phyloP scores from a whole-genome alignment of 2,113 vertebrate species.

The Salvelinus namaycush region DNA sequence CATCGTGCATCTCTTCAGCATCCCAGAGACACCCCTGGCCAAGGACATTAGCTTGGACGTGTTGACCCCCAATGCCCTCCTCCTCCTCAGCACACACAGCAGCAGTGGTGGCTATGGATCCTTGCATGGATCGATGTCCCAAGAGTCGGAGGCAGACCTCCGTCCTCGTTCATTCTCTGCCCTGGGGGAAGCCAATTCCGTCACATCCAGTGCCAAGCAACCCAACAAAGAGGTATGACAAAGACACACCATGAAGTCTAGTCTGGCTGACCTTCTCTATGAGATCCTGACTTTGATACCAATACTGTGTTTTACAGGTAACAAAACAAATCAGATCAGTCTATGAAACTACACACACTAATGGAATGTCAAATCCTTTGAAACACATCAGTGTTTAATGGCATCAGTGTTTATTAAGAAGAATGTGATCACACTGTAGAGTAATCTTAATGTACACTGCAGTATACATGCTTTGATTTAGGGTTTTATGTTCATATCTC shows the following conservation, averaged over 20 bases:
- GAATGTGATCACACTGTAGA: too few relatives aligned
- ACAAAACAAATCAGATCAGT: too few relatives aligned
- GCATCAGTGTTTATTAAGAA: too few relatives aligned
- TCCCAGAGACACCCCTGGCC: conserved; percentile 84
- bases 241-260: neutral
- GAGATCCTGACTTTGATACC: too few relatives aligned
- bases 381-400: too few relatives aligned
- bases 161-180: conserved; percentile 65
- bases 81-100: conserved; percentile 59
- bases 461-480: too few relatives aligned
- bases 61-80: conserved; percentile 30
- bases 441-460: too few relatives aligned
- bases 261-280: too few relatives aligned
- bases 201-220: conserved; percentile 68
- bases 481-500: too few relatives aligned
- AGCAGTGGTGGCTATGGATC: conserved; percentile 68
- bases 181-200: conserved; percentile 60
- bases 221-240: conserved; percentile 71
- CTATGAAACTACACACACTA: too few relatives aligned
- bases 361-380: too few relatives aligned
- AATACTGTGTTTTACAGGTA: too few relatives aligned
- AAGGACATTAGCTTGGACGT: neutral
- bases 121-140: conserved; percentile 61
- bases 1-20: conserved; percentile 86
- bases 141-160: conserved; percentile 58